These are phyloP conservation scores for Nudaria mundana DNA, from an alignment of 2,888 invertebrate species.

Conservation along the genomic window DNA sequence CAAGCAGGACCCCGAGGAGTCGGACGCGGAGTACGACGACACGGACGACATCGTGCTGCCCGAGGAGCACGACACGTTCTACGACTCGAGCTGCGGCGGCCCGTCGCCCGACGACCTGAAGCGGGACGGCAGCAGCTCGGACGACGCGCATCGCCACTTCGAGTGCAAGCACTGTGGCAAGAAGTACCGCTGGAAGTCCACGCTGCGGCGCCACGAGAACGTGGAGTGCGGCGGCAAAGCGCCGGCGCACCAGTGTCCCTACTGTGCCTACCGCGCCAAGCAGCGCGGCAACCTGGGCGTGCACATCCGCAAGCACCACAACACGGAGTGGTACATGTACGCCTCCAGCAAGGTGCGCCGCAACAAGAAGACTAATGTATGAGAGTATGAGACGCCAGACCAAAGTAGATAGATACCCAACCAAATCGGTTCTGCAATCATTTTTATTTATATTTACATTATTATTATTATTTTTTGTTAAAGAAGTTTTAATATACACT, in stretches of 20 bases:
- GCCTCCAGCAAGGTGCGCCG: constrained; percentile 73
- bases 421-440: constrained; percentile 80
- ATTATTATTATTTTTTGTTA: constrained; percentile 65
- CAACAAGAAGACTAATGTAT: constrained; percentile 67
- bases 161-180: constrained; percentile 92
- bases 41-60: constrained; percentile 77
- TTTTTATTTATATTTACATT: constrained; percentile 68
- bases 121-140: constrained; percentile 56
- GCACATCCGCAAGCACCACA: constrained; percentile 90
- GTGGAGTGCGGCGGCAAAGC: constrained; percentile 93
- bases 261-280: constrained; percentile 89
- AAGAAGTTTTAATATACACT: constrained; percentile 70
- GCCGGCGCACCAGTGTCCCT: constrained; percentile 90
- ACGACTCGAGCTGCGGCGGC: constrained; percentile 35
- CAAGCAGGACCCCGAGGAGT: constrained; percentile 71
- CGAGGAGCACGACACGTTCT: constrained; percentile 61
- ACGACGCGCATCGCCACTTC: constrained; percentile 84
- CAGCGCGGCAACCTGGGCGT: constrained; percentile 91
- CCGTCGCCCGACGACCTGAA: constrained; percentile 30
- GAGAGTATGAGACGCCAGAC: constrained; percentile 43
- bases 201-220: constrained; percentile 90
- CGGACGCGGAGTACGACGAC: constrained; percentile 74
- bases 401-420: constrained; percentile 77
- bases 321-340: constrained; percentile 76
- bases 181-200: constrained; percentile 92